Base-by-base conservation (phyloP, 2,888 invertebrate species). In the Campopleginae sp. region DNA sequence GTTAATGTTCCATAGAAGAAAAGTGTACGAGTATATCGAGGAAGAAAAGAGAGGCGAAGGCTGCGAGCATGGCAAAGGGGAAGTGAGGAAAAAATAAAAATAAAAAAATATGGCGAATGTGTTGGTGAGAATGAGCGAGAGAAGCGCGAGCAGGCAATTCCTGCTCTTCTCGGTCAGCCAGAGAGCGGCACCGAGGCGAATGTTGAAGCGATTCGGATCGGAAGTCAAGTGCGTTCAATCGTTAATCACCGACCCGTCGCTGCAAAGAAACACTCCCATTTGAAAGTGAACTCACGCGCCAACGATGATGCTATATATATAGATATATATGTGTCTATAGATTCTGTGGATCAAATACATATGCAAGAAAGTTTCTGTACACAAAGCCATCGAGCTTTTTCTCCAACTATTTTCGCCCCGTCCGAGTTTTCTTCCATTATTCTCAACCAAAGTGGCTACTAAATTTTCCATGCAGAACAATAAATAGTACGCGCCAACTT, bases 161-260 rank as follows among this genome's bases (percentile, higher is more conserved):
- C 74, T 79, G 68, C 75, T 70, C 77, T 77, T 66, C 82, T 80
- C 82, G 82, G 85, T 85, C 85, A 82, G 63, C 65, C 17, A 33
- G 80, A 80, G 76, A 46, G 70, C 66, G 31, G 71, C 65, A 72
- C 71, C 81, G 87, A 87, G 78, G 84, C 89, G 89, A 90, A 89
- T 89, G 90, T 89, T 89, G 90, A 87, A 87, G 88, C 89, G 90
- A 88, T 88, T 89, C 87, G 88, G 91, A 92, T 92, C 93, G 92
- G 92, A 92, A 93, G 92, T 93, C 93, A 92, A 93, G 93, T 93
- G 93, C 92, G 92, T 92, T 91, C 91, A 89, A 91, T 93, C 93
- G 93, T 93, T 93, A 93, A 93, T 93, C 93, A 93, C 90, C 89
- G 85, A 89, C 89, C 84, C 89, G 82, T 85, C 84, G 68, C 75